These are phyloP conservation scores for Nemapogon koenigi DNA, from an alignment of 2,888 invertebrate genomes.

Conservation along the genomic window DNA sequence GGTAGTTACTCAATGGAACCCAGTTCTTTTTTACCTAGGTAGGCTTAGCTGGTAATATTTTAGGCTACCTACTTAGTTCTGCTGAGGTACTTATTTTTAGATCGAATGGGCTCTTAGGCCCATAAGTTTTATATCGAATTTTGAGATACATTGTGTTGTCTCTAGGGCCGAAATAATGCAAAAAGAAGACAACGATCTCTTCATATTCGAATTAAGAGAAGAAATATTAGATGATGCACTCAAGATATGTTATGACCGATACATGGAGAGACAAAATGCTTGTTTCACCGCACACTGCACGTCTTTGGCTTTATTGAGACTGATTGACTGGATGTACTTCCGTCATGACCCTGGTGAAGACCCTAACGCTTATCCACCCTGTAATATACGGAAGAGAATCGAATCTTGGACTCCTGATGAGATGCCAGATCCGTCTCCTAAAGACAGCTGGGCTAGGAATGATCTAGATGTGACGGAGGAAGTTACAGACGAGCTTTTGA, in stretches of 20 bases:
- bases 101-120: too few species aligned
- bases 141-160: neutral
- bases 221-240: conserved; percentile 43
- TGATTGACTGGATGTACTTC: conserved; percentile 50
- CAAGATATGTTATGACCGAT: conserved; percentile 30
- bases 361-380: conserved; percentile 37
- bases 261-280: conserved; percentile 41
- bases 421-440: conserved; percentile 40
- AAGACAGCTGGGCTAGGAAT: conserved; percentile 41
- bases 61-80: too few species aligned
- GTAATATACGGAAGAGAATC: conserved; percentile 39
- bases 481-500: conserved; percentile 17
- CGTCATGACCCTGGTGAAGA: conserved; percentile 57
- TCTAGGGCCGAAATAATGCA: conserved; percentile 46
- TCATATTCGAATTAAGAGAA: conserved; percentile 47
- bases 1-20: too few species aligned
- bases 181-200: conserved; percentile 45
- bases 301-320: conserved; percentile 42
- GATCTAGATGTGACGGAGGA: conserved; percentile 30
- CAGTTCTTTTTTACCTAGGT: too few species aligned
- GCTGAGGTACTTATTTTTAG: too few species aligned
- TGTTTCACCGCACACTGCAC: conserved; percentile 44
- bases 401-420: conserved; percentile 48
- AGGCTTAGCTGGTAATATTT: too few species aligned
- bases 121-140: too few species aligned